Percentiles rank a stretch among this genome's conserved stretches.
These are phyloP conservation scores for Helarctos malayanus DNA, from an alignment of 2,797 vertebrate species.

Conservation along the genomic window DNA sequence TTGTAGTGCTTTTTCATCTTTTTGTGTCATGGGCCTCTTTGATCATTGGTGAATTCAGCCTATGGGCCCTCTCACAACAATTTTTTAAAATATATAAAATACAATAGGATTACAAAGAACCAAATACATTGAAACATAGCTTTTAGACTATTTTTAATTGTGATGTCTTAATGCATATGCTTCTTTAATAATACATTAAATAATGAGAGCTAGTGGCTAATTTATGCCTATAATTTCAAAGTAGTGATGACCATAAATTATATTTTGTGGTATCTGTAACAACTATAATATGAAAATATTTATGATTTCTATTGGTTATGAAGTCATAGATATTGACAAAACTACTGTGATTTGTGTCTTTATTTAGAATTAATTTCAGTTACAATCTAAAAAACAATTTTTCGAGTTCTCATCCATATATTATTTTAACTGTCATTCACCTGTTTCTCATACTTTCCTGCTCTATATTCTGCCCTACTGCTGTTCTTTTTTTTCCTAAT, in stretches of 20 bases:
- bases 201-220: background rate
- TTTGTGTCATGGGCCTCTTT: background rate
- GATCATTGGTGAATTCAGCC: background rate
- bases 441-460: background rate
- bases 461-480: background rate
- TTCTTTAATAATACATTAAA: background rate
- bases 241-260: background rate
- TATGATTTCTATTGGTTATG: background rate
- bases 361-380: slow-evolving; percentile 39
- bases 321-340: background rate
- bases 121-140: background rate
- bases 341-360: background rate
- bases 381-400: background rate
- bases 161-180: background rate
- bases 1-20: background rate
- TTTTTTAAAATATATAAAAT: slow-evolving; percentile 27
- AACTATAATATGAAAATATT: background rate
- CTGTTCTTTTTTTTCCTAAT: background rate
- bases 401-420: background rate
- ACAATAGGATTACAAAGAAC: background rate
- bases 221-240: background rate
- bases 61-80: background rate
- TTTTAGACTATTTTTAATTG: background rate
- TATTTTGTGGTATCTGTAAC: background rate
- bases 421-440: background rate